Evolutionary conservation across 1,140 invertebrate species (phyloP), one percentile per base, ranked within the genome.

Genomic region (Triops longicaudatus): DNA sequence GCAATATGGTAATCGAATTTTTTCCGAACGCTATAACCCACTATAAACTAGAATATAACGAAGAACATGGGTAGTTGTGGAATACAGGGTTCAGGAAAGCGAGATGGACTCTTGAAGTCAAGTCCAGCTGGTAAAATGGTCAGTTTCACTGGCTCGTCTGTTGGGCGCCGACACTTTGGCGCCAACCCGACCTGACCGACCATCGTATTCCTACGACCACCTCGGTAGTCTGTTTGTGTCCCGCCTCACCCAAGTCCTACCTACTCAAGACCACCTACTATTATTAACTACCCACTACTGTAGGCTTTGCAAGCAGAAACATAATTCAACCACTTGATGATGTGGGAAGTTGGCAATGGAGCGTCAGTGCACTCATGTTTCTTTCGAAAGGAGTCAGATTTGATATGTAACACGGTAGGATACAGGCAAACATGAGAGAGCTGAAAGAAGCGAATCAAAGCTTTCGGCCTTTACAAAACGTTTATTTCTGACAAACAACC

Each of bases 131-230:
- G 50, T n/a, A 63, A 63, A 63, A 22, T 63, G 50, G 50, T 63
- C 50, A 63, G 50, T 63, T 63, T 63, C 50, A 63, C 50, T 63
- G 50, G 50, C 50, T 63, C 50, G 50, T 63, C 50, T 63, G 50
- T 14, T 63, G 50, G 50, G 50, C 50, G 50, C 50, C 50, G 50
- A 63, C 50, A 63, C 50, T 63, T 63, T 63, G 50, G 50, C 50
- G 50, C 50, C 50, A 63, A 63, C 50, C 14, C 50, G 50, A 63
- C 50, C 50, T 63, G 50, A 63, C 50, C 50, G 50, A 63, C 50
- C 50, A 63, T 63, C 50, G 50, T 63, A 63, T 63, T n/a, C 50
- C 50, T 14, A 14, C 50, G 50, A 63, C 50, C 50, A 63, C 50
- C 50, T 63, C 50, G 17, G 50, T 63, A 63, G 50, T 63, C 50